Percentiles rank a stretch among this genome's conserved stretches.
Conservation (phyloP, 2,113 vertebrate species). For the Nettapus auritus region DNA sequence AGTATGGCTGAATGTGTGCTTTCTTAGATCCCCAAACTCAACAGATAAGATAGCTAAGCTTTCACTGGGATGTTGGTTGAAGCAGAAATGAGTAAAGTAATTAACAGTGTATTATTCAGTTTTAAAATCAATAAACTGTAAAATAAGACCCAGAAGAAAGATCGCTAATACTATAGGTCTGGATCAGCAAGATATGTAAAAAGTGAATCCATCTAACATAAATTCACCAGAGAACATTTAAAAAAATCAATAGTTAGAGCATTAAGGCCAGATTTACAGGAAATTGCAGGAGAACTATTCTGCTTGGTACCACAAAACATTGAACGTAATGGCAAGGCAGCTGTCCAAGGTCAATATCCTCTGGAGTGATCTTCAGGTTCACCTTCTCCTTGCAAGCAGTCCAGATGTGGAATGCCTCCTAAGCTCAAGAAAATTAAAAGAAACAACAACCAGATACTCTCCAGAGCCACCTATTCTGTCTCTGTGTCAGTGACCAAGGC, state of each 20-base stretch:
- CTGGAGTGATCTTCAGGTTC: neutral
- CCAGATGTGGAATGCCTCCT: neutral
- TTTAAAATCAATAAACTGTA: slow-evolving; percentile 30
- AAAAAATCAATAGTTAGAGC: slow-evolving; percentile 28
- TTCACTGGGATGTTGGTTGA: slow-evolving; percentile 5
- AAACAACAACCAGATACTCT: neutral
- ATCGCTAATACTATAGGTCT: neutral
- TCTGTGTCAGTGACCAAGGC: neutral
- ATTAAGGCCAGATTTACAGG: slow-evolving; percentile 42
- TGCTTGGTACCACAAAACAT: slow-evolving; percentile 28
- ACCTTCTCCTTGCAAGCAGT: neutral
- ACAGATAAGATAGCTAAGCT: slow-evolving; percentile 9
- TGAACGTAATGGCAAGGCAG: neutral
- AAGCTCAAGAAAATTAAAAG: neutral
- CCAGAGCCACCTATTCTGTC: neutral
- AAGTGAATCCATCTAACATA: neutral
- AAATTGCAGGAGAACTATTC: slow-evolving; percentile 30
- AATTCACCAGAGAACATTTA: neutral
- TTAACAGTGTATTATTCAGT: neutral
- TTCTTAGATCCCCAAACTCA: neutral
- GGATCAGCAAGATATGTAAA: slow-evolving; percentile 25
- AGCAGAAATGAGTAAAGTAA: slow-evolving; percentile 42
- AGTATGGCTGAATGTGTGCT: neutral
- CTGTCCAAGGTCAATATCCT: neutral
- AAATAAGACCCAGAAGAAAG: neutral